Conservation (phyloP, 2,113 vertebrate genomes). For the Colinus virginianus region DNA sequence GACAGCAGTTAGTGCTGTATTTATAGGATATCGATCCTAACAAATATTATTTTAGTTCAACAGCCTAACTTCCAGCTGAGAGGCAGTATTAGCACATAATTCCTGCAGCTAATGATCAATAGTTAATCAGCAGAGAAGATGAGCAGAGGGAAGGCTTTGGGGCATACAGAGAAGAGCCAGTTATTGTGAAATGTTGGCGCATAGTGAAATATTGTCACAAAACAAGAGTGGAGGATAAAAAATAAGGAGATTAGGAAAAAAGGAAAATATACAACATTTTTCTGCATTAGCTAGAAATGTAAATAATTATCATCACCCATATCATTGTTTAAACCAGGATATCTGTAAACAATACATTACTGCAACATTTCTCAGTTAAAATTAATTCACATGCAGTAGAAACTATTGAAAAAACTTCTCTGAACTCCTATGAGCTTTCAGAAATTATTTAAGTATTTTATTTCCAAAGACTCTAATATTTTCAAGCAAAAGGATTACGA, state of each 20-base stretch:
- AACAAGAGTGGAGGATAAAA: not conserved
- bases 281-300: not conserved
- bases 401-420: not conserved
- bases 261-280: not conserved
- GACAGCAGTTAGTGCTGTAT: not conserved
- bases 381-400: not conserved
- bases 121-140: constrained; percentile 26
- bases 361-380: not conserved
- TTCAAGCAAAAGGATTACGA: not conserved
- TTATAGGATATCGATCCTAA: constrained; percentile 13
- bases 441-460: not conserved
- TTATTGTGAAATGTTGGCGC: not conserved
- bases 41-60: constrained; percentile 34
- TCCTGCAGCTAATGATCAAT: constrained; percentile 36
- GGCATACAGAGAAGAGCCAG: not conserved
- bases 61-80: not conserved
- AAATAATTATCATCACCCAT: not conserved
- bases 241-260: not conserved
- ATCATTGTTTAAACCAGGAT: not conserved
- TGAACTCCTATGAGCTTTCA: not conserved
- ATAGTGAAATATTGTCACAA: not conserved
- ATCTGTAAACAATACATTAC: not conserved
- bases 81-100: not conserved
- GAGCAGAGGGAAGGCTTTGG: not conserved
- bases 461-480: not conserved